A percentile compares a stretch with the other conserved stretches of the same genome.
Conservation (phyloP, 2,797 vertebrate genomes). For the Schizopygopsis malacanthus region DNA sequence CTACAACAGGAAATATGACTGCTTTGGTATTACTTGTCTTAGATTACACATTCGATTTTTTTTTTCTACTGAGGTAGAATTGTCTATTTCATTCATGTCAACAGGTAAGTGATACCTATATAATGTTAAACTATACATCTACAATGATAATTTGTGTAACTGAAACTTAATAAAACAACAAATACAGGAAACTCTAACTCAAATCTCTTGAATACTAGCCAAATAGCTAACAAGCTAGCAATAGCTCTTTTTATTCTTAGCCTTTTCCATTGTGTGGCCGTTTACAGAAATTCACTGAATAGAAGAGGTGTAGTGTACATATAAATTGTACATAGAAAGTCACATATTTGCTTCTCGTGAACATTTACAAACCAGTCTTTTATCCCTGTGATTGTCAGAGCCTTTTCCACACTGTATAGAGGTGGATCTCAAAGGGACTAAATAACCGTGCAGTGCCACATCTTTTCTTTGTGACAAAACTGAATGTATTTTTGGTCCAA, state of each 20-base stretch:
- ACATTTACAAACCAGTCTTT: conserved; percentile 23
- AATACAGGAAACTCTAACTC: too few species aligned
- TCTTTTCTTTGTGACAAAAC: conserved; percentile 35
- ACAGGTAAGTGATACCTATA: too few species aligned
- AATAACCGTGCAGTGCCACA: neutral
- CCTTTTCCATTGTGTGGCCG: neutral
- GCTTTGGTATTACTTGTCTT: neutral
- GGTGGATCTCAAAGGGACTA: conserved; percentile 24
- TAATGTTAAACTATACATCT: too few species aligned
- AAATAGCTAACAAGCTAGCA: too few species aligned
- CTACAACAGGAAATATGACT: neutral
- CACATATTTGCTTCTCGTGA: conserved; percentile 15
- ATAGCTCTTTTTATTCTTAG: neutral
- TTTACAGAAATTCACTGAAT: conserved; percentile 14
- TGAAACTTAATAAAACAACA: too few species aligned
- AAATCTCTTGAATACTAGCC: too few species aligned
- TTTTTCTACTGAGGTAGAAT: too few species aligned
- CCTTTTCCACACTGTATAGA: conserved; percentile 14
- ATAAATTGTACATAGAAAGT: conserved; percentile 18
- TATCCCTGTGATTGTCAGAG: neutral
- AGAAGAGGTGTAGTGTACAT: neutral
- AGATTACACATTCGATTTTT: too few species aligned
- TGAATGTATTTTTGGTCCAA: conserved; percentile 26
- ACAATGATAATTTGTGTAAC: too few species aligned
- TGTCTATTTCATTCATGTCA: too few species aligned